phyloP scores from a whole-genome alignment of 2,888 invertebrate genomes.

The Volucella zonaria region DNA sequence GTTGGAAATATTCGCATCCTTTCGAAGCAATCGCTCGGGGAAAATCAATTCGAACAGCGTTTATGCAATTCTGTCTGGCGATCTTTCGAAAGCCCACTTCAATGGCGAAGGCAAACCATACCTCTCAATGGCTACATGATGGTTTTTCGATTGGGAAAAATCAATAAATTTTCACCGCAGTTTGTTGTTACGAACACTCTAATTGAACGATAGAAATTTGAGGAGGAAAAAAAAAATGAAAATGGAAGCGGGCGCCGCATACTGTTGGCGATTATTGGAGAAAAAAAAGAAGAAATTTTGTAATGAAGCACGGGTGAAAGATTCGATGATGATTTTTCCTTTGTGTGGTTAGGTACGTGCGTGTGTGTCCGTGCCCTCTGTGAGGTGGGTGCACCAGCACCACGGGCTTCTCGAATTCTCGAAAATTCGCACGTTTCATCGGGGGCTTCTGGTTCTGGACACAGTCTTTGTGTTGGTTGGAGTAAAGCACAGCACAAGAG shows the following conservation, averaged over 20 bases:
- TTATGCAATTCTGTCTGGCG: constrained; percentile 60
- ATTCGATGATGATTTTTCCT: background rate
- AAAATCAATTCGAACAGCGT: constrained; percentile 55
- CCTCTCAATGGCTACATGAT: constrained; percentile 20
- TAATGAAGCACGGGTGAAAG: constrained; percentile 13
- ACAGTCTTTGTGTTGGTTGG: constrained; percentile 60
- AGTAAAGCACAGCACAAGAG: background rate
- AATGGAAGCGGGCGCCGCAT: constrained; percentile 2
- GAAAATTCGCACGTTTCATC: constrained; percentile 61
- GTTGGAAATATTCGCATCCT: background rate
- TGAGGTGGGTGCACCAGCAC: constrained; percentile 39
- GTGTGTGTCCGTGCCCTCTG: constrained; percentile 13
- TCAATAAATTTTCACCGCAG: constrained; percentile 59
- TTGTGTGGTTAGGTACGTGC: background rate
- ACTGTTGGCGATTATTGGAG: constrained; percentile 60
- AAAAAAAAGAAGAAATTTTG: constrained; percentile 7
- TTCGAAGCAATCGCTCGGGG: constrained; percentile 26
- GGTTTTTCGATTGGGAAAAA: constrained; percentile 50
- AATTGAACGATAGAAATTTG: constrained; percentile 14
- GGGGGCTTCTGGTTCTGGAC: constrained; percentile 15
- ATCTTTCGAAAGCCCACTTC: background rate
- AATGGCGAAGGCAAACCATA: constrained; percentile 26
- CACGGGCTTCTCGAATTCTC: constrained; percentile 48
- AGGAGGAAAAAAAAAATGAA: background rate
- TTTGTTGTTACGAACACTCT: constrained; percentile 33